Evolutionary conservation across 1,140 invertebrate species (phyloP).

Genomic region (Papilio helenus): DNA sequence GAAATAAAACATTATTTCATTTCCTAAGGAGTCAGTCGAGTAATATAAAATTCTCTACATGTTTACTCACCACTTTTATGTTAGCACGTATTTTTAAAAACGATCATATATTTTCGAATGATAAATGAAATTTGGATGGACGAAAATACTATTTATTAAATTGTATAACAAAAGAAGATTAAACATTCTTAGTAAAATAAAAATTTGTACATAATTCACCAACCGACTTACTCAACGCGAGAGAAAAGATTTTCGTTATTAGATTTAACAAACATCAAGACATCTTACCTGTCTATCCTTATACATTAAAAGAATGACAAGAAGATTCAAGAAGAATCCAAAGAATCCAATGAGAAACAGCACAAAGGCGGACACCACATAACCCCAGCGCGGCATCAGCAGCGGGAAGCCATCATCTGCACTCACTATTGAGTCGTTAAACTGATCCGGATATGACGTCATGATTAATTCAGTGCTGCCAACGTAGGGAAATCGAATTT

Average conservation of each 20-base stretch:
- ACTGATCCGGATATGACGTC: slow-evolving; percentile 60
- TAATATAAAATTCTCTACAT: background rate
- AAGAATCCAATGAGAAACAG: slow-evolving; percentile 86
- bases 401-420: slow-evolving; percentile 69
- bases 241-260: background rate
- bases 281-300: slow-evolving; percentile 83
- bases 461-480: slow-evolving; percentile 46
- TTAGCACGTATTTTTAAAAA: background rate
- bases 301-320: slow-evolving; percentile 85
- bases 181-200: no score
- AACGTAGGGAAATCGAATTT: slow-evolving; percentile 1
- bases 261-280: no score
- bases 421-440: slow-evolving; percentile 65
- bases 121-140: background rate
- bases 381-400: slow-evolving; percentile 82
- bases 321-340: slow-evolving; percentile 85
- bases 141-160: background rate
- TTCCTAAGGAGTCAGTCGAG: background rate
- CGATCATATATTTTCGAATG: no score
- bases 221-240: background rate
- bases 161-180: no score
- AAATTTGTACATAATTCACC: background rate
- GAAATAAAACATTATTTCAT: no score
- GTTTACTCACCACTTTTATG: background rate
- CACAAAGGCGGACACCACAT: slow-evolving; percentile 82